These are phyloP conservation scores for Rachycentron canadum DNA, from an alignment of 2,797 vertebrate genomes.

Conservation along the genomic window DNA sequence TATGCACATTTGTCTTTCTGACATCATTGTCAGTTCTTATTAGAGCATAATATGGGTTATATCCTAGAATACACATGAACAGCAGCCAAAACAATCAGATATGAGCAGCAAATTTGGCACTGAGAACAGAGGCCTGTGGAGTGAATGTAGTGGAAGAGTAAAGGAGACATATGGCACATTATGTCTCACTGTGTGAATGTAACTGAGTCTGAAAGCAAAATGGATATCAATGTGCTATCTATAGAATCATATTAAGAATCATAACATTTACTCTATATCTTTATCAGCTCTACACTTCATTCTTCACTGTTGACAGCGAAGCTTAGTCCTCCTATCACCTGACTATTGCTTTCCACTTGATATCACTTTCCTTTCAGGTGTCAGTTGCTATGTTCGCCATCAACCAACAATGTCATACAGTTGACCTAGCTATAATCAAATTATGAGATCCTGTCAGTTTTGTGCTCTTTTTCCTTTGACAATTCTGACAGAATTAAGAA, in stretches of 20 bases:
- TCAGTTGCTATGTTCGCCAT: conserved; percentile 19
- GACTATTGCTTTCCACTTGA: conserved; percentile 28
- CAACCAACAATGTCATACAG: conserved; percentile 21
- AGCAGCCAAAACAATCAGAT: conserved; percentile 60
- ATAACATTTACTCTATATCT: conserved; percentile 13
- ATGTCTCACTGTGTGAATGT: conserved; percentile 61
- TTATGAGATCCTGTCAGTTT: conserved; percentile 17
- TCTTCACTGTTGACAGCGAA: conserved; percentile 11
- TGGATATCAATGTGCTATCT: conserved; percentile 51
- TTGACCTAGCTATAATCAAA: conserved; percentile 4
- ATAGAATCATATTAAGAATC: conserved; percentile 29
- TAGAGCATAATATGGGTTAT: conserved; percentile 33
- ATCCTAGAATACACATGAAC: conserved; percentile 44
- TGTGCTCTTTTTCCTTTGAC: conserved; percentile 3
- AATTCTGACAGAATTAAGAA: conserved; percentile 33
- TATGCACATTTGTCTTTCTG: conserved; percentile 28
- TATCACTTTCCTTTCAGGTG: conserved; percentile 25
- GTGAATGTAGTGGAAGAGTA: conserved; percentile 55
- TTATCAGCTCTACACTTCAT: conserved; percentile 3
- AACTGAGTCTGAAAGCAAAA: conserved; percentile 39
- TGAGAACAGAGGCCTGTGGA: conserved; percentile 29
- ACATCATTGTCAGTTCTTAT: conserved; percentile 49
- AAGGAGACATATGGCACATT: conserved; percentile 68
- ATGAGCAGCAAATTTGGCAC: conserved; percentile 55
- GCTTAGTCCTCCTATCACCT: conserved; percentile 20